Conservation (phyloP, 2,797 vertebrate genomes). For the Psittacula derbiana region DNA sequence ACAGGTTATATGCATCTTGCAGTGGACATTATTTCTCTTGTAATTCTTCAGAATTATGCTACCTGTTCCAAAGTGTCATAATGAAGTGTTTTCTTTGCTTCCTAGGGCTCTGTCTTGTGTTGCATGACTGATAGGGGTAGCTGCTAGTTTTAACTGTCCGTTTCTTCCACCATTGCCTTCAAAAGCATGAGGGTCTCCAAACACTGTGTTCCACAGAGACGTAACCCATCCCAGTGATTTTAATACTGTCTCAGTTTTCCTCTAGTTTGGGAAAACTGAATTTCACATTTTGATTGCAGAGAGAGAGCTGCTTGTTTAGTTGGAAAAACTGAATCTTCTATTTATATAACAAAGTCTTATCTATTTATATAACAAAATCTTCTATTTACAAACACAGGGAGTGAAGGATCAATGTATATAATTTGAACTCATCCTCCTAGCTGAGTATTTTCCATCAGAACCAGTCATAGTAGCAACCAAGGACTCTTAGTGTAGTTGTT, state of each 20-base stretch:
- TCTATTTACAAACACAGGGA: background rate
- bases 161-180: background rate
- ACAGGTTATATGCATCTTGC: background rate
- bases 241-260: background rate
- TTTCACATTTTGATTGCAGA: background rate
- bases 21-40: background rate
- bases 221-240: background rate
- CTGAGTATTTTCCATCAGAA: background rate
- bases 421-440: background rate
- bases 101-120: background rate
- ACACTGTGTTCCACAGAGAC: background rate
- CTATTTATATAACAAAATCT: background rate
- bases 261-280: background rate
- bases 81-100: background rate
- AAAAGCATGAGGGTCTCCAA: background rate
- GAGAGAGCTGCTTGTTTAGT: background rate
- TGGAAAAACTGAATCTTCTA: background rate
- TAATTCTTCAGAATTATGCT: background rate
- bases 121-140: background rate
- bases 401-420: background rate
- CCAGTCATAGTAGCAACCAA: background rate
- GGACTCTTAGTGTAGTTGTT: background rate
- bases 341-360: background rate
- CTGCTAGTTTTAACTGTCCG: background rate
- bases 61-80: background rate